These are phyloP conservation scores for Zaprionus capensis DNA, from an alignment of 1,140 invertebrate species.

Conservation along the genomic window DNA sequence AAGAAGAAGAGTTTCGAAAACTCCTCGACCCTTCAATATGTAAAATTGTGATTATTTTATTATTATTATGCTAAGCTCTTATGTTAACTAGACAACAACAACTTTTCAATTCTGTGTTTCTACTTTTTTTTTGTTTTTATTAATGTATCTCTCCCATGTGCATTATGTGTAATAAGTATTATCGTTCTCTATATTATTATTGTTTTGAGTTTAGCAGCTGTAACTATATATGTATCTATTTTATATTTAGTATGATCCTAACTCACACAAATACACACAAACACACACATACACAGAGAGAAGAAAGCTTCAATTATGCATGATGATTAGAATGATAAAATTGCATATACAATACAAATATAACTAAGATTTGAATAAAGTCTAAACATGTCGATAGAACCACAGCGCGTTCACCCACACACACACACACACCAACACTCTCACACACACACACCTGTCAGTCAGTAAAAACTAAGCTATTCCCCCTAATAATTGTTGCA, in stretches of 20 bases:
- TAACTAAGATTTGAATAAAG: slow-evolving; percentile 58
- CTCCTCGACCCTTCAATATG: slow-evolving; percentile 57
- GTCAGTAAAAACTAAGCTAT: slow-evolving; percentile 31
- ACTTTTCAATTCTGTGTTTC: slow-evolving; percentile 37
- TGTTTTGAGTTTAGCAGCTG: slow-evolving; percentile 1
- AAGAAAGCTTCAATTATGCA: slow-evolving; percentile 32
- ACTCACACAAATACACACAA: slow-evolving; percentile 4
- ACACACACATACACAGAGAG: slow-evolving; percentile 4
- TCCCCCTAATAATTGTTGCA: slow-evolving; percentile 35
- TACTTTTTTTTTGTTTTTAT: slow-evolving; percentile 24
- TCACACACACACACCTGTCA: slow-evolving; percentile 13
- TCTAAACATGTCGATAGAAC: slow-evolving; percentile 78
- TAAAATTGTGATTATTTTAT: slow-evolving; percentile 80
- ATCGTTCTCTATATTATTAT: slow-evolving; percentile 28
- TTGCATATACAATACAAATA: slow-evolving; percentile 30
- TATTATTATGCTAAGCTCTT: slow-evolving; percentile 52
- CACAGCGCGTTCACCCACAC: slow-evolving; percentile 66
- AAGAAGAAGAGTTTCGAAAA: slow-evolving; percentile 63
- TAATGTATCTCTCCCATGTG: slow-evolving; percentile 14
- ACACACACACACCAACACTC: slow-evolving; percentile 34
- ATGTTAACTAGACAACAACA: slow-evolving; percentile 47
- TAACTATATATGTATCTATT: slow-evolving; percentile 25
- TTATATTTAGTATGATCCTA: slow-evolving; percentile 3
- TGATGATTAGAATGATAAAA: slow-evolving; percentile 27
- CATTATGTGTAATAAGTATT: slow-evolving; percentile 44